These are phyloP conservation scores for Clytia hemisphaerica DNA, from an alignment of 30 jellyfish, hydroid and myxozoan species.

Conservation along the genomic window DNA sequence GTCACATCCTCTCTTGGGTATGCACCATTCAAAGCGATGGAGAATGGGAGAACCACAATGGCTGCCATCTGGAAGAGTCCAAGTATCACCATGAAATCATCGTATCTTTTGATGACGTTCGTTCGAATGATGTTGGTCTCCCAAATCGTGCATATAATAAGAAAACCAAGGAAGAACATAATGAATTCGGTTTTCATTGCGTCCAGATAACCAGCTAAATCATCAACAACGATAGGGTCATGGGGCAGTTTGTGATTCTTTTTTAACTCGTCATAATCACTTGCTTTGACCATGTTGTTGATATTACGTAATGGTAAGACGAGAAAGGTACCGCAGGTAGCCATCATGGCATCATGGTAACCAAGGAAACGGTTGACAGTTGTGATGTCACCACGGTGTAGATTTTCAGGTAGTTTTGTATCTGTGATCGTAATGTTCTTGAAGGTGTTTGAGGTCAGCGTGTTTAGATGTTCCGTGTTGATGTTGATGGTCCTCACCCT, in stretches of 20 bases:
- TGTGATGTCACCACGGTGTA: not conserved
- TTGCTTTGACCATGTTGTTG: too few species aligned
- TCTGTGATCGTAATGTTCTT: too few species aligned
- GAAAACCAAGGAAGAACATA: constrained; percentile 27
- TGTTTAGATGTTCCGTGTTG: too few species aligned
- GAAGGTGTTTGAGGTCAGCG: too few species aligned
- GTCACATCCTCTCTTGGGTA: constrained; percentile 9
- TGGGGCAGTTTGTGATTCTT: not conserved
- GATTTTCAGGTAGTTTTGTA: not conserved
- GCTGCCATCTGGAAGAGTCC: constrained; percentile 7
- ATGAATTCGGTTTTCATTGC: not conserved
- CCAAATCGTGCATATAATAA: constrained; percentile 29
- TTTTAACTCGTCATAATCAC: not conserved
- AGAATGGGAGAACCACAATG: constrained; percentile 16
- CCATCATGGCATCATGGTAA: not conserved
- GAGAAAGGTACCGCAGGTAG: not conserved
- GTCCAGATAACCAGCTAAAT: not conserved
- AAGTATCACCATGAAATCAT: constrained; percentile 11
- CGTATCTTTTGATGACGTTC: constrained; percentile 18
- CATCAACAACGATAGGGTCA: not conserved
- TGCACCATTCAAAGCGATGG: constrained; percentile 30
- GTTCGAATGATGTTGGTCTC: constrained; percentile 27
- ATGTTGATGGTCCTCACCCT: too few species aligned
- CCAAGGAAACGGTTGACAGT: not conserved
- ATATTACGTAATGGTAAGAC: not conserved